Percentiles rank a stretch among this genome's conserved stretches.
phyloP scores from a whole-genome alignment of 2,888 invertebrate genomes.

The Scelioninae gen. 1 region DNA sequence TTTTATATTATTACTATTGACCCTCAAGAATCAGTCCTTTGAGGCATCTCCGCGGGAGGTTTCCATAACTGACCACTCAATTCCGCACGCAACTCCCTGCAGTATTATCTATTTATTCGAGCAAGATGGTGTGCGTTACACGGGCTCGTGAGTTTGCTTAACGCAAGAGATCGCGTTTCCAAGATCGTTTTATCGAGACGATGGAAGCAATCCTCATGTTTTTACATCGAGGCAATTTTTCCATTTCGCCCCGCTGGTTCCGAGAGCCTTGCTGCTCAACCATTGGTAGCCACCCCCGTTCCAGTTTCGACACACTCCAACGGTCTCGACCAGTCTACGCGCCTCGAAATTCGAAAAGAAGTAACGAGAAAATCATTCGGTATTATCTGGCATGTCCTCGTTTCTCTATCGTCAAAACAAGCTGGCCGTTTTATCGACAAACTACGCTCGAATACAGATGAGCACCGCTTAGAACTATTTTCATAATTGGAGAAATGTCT shows the following conservation, averaged over 20 bases:
- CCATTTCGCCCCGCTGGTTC: constrained; percentile 83
- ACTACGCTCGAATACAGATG: constrained; percentile 47
- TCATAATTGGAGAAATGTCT: neutral
- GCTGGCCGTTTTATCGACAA: constrained; percentile 48
- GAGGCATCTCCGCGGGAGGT: constrained; percentile 74
- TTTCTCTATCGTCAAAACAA: constrained; percentile 29
- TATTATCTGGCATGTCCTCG: constrained; percentile 51
- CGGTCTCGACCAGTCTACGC: constrained; percentile 72
- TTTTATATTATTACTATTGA: constrained; percentile 51
- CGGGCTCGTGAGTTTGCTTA: constrained; percentile 14
- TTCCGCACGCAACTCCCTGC: constrained; percentile 72
- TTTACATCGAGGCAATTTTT: constrained; percentile 85
- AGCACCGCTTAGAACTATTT: constrained; percentile 24
- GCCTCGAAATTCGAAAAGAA: constrained; percentile 75
- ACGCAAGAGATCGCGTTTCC: constrained; percentile 75
- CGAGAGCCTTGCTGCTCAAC: constrained; percentile 78
- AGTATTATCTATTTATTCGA: constrained; percentile 66
- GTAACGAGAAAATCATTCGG: constrained; percentile 73
- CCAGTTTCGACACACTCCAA: constrained; percentile 52
- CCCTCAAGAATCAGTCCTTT: constrained; percentile 74
- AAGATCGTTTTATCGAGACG: constrained; percentile 82
- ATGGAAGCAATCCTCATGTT: constrained; percentile 83
- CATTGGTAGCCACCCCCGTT: constrained; percentile 65
- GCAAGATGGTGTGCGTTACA: constrained; percentile 55
- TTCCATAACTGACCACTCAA: constrained; percentile 83